Evolutionary conservation across 1,140 invertebrate genomes (phyloP), one percentile per base, ranked within the genome.

Genomic region (Doryteuthis pealeii): DNA sequence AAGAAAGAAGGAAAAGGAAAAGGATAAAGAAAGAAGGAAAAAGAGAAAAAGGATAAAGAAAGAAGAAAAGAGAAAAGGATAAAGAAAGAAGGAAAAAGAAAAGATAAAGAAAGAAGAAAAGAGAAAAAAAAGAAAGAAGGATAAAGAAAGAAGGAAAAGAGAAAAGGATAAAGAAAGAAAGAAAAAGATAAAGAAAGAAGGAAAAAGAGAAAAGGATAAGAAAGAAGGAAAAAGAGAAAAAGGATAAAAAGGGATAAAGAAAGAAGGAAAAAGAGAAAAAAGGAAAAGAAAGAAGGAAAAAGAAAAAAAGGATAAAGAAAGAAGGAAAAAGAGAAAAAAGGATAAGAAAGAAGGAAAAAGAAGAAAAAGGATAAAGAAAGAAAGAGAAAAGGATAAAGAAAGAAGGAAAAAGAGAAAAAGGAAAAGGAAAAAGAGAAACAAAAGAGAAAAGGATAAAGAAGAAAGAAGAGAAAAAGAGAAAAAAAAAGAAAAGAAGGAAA

Each of bases 401-500:
- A 58, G 54, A 32, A 49, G n/a, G 18, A 32, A 18, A n/a, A 12
- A 32, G 18, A 68, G 22, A 73, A 65, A 68, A 43, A 77, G 43
- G 35, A 49, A 12, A 26, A 71, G 49, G n/a, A n/a, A n/a, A n/a
- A n/a, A 71, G 22, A 45, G 28, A 6, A 49, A 67, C 10, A 10
- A 10, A 68, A n/a, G 30, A 31, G 33, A 68, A n/a, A n/a, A n/a
- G n/a, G n/a, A n/a, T n/a, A n/a, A n/a, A n/a, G n/a, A n/a, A n/a
- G n/a, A n/a, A n/a, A n/a, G n/a, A 4, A 28, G 43, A 22, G 30
- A 58, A 28, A 32, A 49, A 33, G 18, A 32, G 30, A n/a, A 12
- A 32, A 5, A 68, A 6, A 73, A 65, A 68, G 66, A 77, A 12
- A 26, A 71, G 49, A 71, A 14, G 31, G 28, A 6, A 49, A 67